Conservation (phyloP, 2,888 invertebrate genomes). For the Geophilus truncorum region DNA sequence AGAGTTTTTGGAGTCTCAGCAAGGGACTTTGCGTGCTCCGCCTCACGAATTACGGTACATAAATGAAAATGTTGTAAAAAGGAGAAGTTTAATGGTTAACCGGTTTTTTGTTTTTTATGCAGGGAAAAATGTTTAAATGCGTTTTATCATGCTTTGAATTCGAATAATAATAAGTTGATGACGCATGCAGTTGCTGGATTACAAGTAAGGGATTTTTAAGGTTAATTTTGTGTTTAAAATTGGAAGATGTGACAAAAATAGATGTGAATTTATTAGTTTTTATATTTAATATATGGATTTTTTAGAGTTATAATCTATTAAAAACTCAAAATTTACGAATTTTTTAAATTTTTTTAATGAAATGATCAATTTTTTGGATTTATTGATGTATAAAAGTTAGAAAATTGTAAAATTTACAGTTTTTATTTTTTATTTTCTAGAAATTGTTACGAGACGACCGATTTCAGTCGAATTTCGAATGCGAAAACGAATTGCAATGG, state of each 20-base stretch:
- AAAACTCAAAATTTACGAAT: no score
- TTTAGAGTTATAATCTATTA: no score
- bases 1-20: slow-evolving; percentile 78
- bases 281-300: no score
- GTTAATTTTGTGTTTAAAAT: no score
- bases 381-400: no score
- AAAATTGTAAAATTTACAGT: no score
- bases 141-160: slow-evolving; percentile 66
- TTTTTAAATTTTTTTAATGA: no score
- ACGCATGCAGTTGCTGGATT: slow-evolving; percentile 78
- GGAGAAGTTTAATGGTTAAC: neutral
- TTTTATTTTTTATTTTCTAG: slow-evolving; percentile 52
- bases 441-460: slow-evolving; percentile 85
- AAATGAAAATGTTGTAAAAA: neutral
- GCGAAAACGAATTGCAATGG: slow-evolving; percentile 87
- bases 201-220: slow-evolving; percentile 75
- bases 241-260: no score
- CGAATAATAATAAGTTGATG: slow-evolving; percentile 76
- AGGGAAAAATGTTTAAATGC: slow-evolving; percentile 74
- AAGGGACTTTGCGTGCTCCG: slow-evolving; percentile 66
- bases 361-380: no score
- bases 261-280: no score
- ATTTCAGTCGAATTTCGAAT: slow-evolving; percentile 69
- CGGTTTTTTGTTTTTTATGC: slow-evolving; percentile 35
- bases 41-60: slow-evolving; percentile 67